These are phyloP conservation scores for Brienomyrus longianalis DNA, from an alignment of 2,113 vertebrate genomes.

Conservation along the genomic window DNA sequence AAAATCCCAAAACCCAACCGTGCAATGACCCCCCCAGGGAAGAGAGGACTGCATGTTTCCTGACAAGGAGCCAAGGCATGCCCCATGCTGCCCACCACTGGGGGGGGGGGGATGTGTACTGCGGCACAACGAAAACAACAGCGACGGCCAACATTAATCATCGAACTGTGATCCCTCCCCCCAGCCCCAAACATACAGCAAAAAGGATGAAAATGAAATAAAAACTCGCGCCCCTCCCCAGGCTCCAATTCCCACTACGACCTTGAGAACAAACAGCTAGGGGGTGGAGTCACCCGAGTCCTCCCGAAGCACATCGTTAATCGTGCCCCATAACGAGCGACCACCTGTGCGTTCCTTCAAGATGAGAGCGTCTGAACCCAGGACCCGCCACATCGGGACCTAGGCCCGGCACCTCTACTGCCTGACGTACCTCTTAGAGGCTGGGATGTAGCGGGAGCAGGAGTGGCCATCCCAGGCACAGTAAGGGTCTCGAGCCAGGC, in stretches of 20 bases:
- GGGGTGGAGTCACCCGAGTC: background rate
- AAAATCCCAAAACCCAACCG: background rate
- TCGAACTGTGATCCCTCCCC: slow-evolving; percentile 28
- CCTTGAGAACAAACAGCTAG: slow-evolving; percentile 12
- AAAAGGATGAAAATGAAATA: slow-evolving; percentile 27
- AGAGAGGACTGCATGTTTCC: background rate
- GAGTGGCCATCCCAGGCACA: slow-evolving; percentile 94
- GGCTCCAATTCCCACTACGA: slow-evolving; percentile 7
- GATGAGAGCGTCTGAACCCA: background rate
- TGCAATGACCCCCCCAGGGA: background rate
- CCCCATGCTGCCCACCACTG: background rate
- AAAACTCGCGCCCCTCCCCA: background rate
- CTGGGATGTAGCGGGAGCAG: slow-evolving; percentile 83
- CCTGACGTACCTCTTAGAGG: slow-evolving; percentile 82
- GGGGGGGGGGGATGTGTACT: slow-evolving; percentile 10
- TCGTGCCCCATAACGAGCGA: background rate
- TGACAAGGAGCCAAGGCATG: background rate
- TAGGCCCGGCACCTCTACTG: background rate
- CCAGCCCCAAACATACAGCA: slow-evolving; percentile 16
- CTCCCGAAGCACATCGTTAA: background rate
- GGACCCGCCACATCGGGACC: background rate
- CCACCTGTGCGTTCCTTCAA: background rate
- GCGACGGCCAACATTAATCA: slow-evolving; percentile 36
- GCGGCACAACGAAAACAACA: slow-evolving; percentile 23
- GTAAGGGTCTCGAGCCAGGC: slow-evolving; percentile 93